These are phyloP conservation scores for Harpalus rubripes DNA, from an alignment of 2,888 invertebrate species.

Conservation along the genomic window DNA sequence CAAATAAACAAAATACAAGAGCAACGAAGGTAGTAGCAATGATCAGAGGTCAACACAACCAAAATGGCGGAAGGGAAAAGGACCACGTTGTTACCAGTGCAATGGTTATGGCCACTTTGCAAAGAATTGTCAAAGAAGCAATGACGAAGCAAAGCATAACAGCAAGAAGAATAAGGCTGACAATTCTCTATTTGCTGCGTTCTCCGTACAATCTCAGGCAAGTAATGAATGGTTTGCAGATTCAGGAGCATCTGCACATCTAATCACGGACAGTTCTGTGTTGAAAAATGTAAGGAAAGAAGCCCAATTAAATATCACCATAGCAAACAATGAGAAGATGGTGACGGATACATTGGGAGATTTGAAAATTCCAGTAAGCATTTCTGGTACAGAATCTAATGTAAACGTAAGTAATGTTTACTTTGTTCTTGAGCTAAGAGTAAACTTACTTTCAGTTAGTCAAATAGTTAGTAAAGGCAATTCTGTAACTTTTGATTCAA, in stretches of 20 bases:
- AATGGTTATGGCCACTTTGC: conserved; percentile 3
- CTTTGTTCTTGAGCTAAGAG: background rate
- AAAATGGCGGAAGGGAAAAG: background rate
- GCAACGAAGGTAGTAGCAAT: too few species aligned
- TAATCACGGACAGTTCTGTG: background rate
- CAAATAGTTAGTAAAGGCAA: too few species aligned
- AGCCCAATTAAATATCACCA: too few species aligned
- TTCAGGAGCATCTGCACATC: background rate
- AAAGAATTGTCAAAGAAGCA: background rate
- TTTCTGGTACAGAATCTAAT: too few species aligned
- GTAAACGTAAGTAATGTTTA: too few species aligned
- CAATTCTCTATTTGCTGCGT: background rate
- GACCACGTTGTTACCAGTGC: background rate
- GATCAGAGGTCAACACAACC: too few species aligned
- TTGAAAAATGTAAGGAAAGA: too few species aligned
- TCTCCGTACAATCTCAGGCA: background rate
- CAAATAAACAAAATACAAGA: too few species aligned
- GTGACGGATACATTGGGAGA: too few species aligned
- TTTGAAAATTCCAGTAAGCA: too few species aligned
- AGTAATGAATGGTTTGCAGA: background rate
- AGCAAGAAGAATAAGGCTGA: background rate
- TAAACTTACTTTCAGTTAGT: background rate
- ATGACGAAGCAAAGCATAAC: background rate
- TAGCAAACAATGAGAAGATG: too few species aligned
- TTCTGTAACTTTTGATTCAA: too few species aligned